Evolutionary conservation across 1,140 invertebrate genomes (phyloP).

Genomic region (Camponotus pennsylvanicus): DNA sequence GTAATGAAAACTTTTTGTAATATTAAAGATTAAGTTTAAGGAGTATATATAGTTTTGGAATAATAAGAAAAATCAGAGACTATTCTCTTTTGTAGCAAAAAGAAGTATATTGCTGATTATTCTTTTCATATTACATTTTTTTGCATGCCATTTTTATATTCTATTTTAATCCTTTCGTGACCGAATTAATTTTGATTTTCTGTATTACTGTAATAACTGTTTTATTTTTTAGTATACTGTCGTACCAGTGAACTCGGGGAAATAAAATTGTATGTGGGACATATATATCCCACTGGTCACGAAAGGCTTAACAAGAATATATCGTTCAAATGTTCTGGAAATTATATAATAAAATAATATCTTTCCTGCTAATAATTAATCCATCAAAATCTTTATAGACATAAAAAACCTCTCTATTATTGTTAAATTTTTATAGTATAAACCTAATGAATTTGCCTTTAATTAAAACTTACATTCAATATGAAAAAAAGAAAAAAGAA

Average conservation of each 20-base stretch:
- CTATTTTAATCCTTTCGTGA: neutral
- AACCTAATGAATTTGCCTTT: neutral
- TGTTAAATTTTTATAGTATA: neutral
- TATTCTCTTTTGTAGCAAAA: neutral
- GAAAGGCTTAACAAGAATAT: slow-evolving; percentile 7
- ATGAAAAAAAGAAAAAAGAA: neutral
- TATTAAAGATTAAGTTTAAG: neutral
- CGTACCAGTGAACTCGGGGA: too few species aligned
- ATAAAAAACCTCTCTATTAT: neutral
- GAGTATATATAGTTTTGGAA: neutral
- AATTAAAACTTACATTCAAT: slow-evolving; percentile 10
- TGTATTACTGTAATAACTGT: too few species aligned
- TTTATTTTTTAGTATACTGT: too few species aligned
- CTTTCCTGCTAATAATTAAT: neutral
- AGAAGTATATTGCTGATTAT: slow-evolving; percentile 6
- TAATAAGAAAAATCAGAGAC: slow-evolving; percentile 7
- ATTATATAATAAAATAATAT: slow-evolving; percentile 1
- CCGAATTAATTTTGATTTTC: too few species aligned
- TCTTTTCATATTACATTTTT: slow-evolving; percentile 21
- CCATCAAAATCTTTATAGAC: slow-evolving; percentile 18
- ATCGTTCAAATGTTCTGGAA: neutral
- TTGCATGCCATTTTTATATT: neutral
- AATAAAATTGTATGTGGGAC: too few species aligned
- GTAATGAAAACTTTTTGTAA: neutral
- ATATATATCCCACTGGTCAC: too few species aligned